Conservation (phyloP, 2,888 invertebrate species). For the Trichogramma dendrolimi region DNA sequence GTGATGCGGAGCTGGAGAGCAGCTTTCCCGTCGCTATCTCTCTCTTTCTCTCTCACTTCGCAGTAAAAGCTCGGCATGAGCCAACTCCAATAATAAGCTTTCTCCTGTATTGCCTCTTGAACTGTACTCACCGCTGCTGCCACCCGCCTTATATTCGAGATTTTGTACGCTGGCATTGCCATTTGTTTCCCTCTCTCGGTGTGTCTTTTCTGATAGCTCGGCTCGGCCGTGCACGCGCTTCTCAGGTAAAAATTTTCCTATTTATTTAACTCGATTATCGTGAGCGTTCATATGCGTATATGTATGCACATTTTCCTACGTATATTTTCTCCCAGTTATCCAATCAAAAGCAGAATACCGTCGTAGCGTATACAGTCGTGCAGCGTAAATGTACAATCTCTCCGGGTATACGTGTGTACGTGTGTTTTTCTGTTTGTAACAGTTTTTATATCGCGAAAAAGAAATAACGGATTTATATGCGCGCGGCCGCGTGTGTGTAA, state of each 20-base stretch:
- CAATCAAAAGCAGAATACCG: too few species aligned
- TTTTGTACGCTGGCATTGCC: constrained; percentile 25
- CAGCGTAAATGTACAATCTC: too few species aligned
- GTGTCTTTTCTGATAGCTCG: background rate
- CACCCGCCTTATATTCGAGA: constrained; percentile 30
- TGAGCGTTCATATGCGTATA: background rate
- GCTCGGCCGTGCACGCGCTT: background rate
- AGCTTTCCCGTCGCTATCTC: too few species aligned
- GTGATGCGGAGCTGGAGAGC: constrained; percentile 11
- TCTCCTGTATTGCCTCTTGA: constrained; percentile 53
- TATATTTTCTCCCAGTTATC: too few species aligned
- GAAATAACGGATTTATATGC: too few species aligned
- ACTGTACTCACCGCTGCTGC: constrained; percentile 32
- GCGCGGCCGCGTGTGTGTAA: too few species aligned
- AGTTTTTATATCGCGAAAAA: too few species aligned
- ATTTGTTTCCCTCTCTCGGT: background rate
- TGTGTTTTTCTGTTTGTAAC: too few species aligned
- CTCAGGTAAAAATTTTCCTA: background rate
- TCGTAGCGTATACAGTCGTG: too few species aligned
- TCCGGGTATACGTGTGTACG: too few species aligned
- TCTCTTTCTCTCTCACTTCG: too few species aligned
- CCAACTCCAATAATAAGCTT: constrained; percentile 53
- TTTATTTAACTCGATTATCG: background rate
- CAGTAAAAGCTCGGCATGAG: constrained; percentile 32
- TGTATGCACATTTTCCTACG: too few species aligned